Evolutionary conservation across 2,797 vertebrate species (phyloP).

Genomic region (Chaunax sp.): DNA sequence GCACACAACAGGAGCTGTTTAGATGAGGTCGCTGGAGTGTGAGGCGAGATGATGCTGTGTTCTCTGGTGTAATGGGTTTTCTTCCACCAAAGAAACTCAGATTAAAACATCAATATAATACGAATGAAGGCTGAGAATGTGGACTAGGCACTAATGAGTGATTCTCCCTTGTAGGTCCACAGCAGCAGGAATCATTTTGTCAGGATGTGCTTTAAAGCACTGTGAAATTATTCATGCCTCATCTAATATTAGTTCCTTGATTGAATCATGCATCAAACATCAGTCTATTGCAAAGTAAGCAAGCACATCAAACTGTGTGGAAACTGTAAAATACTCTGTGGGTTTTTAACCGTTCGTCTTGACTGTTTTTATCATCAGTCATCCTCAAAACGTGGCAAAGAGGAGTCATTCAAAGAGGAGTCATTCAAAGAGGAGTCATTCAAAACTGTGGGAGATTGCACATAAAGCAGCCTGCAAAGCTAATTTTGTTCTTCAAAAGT

Average conservation of each 20-base stretch:
- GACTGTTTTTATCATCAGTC: background rate
- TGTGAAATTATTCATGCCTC: constrained; percentile 1
- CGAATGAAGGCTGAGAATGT: background rate
- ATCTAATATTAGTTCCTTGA: background rate
- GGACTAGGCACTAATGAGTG: background rate
- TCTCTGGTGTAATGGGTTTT: background rate
- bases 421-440: background rate
- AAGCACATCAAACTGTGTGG: background rate
- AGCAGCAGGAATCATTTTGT: background rate
- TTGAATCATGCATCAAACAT: background rate
- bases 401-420: constrained; percentile 3
- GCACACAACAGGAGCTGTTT: background rate
- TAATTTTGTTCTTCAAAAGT: background rate
- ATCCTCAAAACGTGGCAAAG: background rate
- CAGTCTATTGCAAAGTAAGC: too few species aligned
- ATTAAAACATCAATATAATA: background rate
- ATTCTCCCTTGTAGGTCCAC: background rate
- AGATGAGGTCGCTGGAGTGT: background rate
- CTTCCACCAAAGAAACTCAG: background rate
- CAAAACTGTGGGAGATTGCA: constrained; percentile 10
- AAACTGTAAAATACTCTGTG: background rate
- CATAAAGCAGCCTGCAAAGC: constrained; percentile 9
- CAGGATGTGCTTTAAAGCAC: background rate
- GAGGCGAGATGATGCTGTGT: background rate
- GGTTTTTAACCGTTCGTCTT: background rate